Evolutionary conservation across 1,140 invertebrate genomes (phyloP), one percentile per base, ranked within the genome.

Genomic region (Idris sp.): DNA sequence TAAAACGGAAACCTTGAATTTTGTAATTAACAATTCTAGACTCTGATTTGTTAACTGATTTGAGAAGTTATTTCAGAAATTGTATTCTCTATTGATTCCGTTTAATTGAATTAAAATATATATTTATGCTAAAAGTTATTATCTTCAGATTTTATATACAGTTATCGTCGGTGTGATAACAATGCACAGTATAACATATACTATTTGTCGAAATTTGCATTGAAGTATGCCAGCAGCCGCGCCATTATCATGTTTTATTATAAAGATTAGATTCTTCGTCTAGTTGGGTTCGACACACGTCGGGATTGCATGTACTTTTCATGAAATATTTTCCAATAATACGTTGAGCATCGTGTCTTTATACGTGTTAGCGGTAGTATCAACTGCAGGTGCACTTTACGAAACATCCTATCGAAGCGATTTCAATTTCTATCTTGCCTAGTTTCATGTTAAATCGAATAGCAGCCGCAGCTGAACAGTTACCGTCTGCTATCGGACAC

Each of bases 301-400:
- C 13, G 46, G 14, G 35, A 71, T 74, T 58, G 59, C 49, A 77
- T 77, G 51, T 68, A 73, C 44, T 76, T 68, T 78, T 72, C 65
- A 68, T 76, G 65, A 78, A 78, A 72, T 78, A 67, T 65, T 78
- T 72, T 71, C 67, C 61, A 74, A 77, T 79, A 78, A 79, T 79
- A 81, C 38, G 33, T 54, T 46, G 38, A 25, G 19, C 25, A 13
- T 61, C 48, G 30, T 71, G 56, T 71, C 48, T 69, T 14, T 36
- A 14, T 54, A 41, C 40, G 11, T 61, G 48, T 59, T 71, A 46
- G 31, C 31, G 14, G 16, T 49, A 40, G 49, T 71, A 54, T 56
- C 51, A 51, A 58, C 35, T 62, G 68, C 68, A 72, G 68, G 58
- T 71, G 40, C 35, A 40, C 40, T 71, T 26, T 40, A 31, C 54